These are phyloP conservation scores for Metridium senile DNA, from an alignment of 92 coral and sea anemone species.

Conservation along the genomic window DNA sequence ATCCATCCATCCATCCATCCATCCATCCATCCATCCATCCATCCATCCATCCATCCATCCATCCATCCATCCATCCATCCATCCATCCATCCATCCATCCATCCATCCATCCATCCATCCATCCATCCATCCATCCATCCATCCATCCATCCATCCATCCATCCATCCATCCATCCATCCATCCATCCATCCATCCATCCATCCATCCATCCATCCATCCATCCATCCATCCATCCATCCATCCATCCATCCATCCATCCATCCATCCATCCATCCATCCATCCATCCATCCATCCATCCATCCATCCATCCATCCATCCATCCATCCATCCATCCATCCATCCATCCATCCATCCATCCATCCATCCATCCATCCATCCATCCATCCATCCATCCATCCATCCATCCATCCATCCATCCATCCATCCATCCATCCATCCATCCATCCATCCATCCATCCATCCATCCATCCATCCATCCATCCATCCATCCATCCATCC, in stretches of 20 bases:
- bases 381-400: no score
- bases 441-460: not conserved
- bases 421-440: no score
- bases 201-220: not conserved
- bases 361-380: not conserved
- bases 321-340: slow-evolving; percentile 18
- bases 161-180: not conserved
- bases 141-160: not conserved
- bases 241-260: no score
- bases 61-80: not conserved
- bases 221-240: no score
- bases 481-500: slow-evolving; percentile 18
- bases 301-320: not conserved
- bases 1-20: not conserved
- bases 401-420: no score
- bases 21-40: slow-evolving; percentile 22
- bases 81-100: no score
- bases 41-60: not conserved
- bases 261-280: no score
- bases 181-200: slow-evolving; percentile 8
- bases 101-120: no score
- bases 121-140: no score
- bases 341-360: not conserved
- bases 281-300: not conserved
- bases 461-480: not conserved